These are phyloP conservation scores for Stegophylla sp. DNA, from an alignment of 2,888 invertebrate species.

Conservation along the genomic window DNA sequence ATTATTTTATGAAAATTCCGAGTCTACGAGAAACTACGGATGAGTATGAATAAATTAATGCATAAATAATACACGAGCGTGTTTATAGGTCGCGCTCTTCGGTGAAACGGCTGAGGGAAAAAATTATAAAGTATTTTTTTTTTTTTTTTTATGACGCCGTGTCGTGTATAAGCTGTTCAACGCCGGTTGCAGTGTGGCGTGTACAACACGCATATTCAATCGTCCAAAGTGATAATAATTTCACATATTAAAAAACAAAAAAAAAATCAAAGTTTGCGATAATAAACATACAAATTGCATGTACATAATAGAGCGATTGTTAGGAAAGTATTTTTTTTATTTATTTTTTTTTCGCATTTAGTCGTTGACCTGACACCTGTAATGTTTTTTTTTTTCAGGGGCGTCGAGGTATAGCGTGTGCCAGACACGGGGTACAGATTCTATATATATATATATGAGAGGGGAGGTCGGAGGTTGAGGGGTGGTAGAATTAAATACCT, in stretches of 20 bases:
- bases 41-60: too few relatives aligned
- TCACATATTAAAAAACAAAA: background rate
- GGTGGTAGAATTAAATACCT: constrained; percentile 49
- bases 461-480: too few relatives aligned
- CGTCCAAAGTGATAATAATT: constrained; percentile 19
- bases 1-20: too few relatives aligned
- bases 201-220: background rate
- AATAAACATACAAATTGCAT: constrained; percentile 26
- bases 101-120: background rate
- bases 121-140: background rate
- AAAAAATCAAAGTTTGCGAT: constrained; percentile 38
- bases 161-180: constrained; percentile 8
- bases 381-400: constrained; percentile 37
- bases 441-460: too few relatives aligned
- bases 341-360: constrained; percentile 25
- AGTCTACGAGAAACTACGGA: too few relatives aligned
- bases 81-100: too few relatives aligned
- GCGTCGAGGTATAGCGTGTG: constrained; percentile 40
- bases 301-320: constrained; percentile 37
- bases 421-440: constrained; percentile 26
- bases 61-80: too few relatives aligned
- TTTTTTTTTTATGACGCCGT: constrained; percentile 1
- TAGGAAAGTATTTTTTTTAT: constrained; percentile 37
- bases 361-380: constrained; percentile 56
- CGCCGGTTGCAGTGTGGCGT: too few relatives aligned